phyloP scores from a whole-genome alignment of 2,888 invertebrate genomes.

The Trichopoda pennipes region DNA sequence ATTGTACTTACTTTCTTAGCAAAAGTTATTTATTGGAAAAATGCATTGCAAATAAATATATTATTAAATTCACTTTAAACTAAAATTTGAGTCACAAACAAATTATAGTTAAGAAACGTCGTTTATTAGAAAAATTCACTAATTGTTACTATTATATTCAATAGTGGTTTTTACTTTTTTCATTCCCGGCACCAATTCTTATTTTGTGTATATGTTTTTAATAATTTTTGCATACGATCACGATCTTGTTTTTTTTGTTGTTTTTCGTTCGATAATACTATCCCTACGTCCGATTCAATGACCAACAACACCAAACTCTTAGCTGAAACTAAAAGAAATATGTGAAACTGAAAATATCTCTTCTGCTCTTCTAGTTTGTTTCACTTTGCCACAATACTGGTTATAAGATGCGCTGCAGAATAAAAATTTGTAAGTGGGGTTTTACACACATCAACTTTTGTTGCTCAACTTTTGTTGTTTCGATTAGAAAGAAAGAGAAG shows the following conservation, averaged over 20 bases:
- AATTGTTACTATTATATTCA: slow-evolving; percentile 17
- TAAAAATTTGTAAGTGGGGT: too few relatives aligned
- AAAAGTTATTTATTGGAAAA: slow-evolving; percentile 45
- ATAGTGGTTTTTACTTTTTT: slow-evolving; percentile 15
- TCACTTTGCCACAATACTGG: slow-evolving; percentile 27
- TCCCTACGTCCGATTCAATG: slow-evolving; percentile 17
- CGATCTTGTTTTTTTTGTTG: slow-evolving; percentile 34
- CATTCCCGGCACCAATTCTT: slow-evolving; percentile 50
- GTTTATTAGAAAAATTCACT: not conserved
- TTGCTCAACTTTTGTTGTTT: too few relatives aligned
- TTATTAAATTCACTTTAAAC: slow-evolving; percentile 26
- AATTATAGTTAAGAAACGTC: not conserved
- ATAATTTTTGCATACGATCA: slow-evolving; percentile 42
- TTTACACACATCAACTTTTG: too few relatives aligned
- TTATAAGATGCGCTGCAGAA: not conserved
- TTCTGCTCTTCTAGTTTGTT: slow-evolving; percentile 37
- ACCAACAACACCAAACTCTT: slow-evolving; percentile 60
- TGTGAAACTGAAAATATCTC: slow-evolving; percentile 41
- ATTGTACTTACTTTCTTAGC: slow-evolving; percentile 32
- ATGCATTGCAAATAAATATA: slow-evolving; percentile 66
- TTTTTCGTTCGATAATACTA: not conserved
- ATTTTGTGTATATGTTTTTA: slow-evolving; percentile 22
- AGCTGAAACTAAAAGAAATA: slow-evolving; percentile 58
- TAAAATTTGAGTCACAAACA: slow-evolving; percentile 29
- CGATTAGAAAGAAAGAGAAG: too few relatives aligned